phyloP scores from a whole-genome alignment of 2,888 invertebrate genomes.

The Philaethria dido region DNA sequence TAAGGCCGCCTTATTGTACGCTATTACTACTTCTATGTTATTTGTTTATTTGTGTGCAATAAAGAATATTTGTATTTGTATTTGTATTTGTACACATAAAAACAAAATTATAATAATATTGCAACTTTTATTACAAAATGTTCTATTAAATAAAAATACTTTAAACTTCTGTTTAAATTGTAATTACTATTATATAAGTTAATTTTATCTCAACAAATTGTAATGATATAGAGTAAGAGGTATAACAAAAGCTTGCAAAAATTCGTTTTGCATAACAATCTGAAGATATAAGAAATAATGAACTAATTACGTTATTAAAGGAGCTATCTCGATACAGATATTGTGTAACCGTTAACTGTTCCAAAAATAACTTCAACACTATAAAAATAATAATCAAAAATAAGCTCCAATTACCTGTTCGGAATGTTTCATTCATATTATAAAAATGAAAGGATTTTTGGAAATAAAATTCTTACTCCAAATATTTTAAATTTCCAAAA shows the following conservation, averaged over 20 bases:
- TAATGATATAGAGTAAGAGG: too few relatives aligned
- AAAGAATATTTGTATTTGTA: too few relatives aligned
- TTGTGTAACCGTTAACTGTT: slow-evolving; percentile 2
- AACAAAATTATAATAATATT: too few relatives aligned
- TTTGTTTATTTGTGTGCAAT: too few relatives aligned
- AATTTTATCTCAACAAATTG: too few relatives aligned
- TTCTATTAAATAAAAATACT: too few relatives aligned
- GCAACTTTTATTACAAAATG: too few relatives aligned
- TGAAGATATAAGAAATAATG: not conserved
- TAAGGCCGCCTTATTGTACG: too few relatives aligned
- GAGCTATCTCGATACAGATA: not conserved
- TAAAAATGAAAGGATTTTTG: not conserved
- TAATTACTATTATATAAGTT: too few relatives aligned
- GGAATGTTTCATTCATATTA: not conserved
- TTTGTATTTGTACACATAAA: too few relatives aligned
- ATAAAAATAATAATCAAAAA: not conserved
- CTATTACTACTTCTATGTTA: too few relatives aligned
- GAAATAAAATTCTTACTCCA: not conserved
- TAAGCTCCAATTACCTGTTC: not conserved
- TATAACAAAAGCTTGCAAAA: not conserved
- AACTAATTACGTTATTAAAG: not conserved
- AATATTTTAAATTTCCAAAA: not conserved
- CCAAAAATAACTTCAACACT: slow-evolving; percentile 1
- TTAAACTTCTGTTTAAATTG: too few relatives aligned
- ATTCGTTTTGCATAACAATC: not conserved